Conservation (phyloP, 2,797 vertebrate species). For the Hydrophis major region DNA sequence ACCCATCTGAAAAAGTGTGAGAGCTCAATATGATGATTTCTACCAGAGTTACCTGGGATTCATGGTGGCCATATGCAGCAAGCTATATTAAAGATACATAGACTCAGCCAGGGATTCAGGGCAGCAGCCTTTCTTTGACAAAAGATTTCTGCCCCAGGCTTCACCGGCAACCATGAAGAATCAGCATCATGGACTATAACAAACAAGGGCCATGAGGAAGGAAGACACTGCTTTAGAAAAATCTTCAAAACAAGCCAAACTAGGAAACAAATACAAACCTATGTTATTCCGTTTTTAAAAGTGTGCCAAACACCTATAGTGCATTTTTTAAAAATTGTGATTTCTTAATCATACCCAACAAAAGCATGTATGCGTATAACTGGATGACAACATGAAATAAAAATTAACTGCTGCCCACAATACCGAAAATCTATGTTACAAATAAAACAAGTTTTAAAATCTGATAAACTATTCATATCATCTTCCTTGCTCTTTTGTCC, state of each 20-base stretch:
- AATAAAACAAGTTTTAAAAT: background rate
- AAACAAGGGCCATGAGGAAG: background rate
- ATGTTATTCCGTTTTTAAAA: background rate
- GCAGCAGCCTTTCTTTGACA: background rate
- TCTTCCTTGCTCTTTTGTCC: background rate
- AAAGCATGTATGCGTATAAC: background rate
- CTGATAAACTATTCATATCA: background rate
- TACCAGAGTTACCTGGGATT: background rate
- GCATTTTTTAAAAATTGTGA: background rate
- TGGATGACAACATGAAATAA: background rate
- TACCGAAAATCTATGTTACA: background rate
- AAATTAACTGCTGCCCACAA: background rate
- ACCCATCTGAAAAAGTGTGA: background rate
- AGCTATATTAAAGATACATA: background rate
- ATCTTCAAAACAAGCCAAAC: background rate
- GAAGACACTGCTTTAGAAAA: background rate
- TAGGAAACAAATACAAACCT: background rate
- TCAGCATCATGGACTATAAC: background rate
- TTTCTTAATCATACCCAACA: background rate
- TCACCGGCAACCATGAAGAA: background rate
- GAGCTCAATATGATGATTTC: background rate
- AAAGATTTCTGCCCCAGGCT: background rate
- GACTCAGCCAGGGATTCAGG: background rate
- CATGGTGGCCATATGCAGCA: background rate
- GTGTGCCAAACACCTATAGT: background rate